Conservation (phyloP, 2,797 vertebrate genomes). For the Salmo trutta region DNA sequence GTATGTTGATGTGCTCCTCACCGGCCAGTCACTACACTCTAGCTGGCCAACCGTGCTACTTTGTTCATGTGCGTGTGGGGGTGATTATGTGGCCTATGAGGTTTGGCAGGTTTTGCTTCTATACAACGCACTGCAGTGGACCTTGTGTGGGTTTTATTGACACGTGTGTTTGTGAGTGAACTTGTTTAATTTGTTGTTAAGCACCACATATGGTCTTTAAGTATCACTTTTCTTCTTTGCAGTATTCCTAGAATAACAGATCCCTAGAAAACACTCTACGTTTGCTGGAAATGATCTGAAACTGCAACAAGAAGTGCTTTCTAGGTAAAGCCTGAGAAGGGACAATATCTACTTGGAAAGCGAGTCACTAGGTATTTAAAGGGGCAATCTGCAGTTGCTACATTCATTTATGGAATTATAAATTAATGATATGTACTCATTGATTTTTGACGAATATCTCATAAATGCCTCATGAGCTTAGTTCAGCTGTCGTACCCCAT, state of each 20-base stretch:
- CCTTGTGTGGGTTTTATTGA: conserved; percentile 40
- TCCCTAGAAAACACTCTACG: conserved; percentile 68
- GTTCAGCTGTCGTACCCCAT: too few species aligned
- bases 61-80: background rate
- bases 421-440: background rate
- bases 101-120: conserved; percentile 40
- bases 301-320: conserved; percentile 41
- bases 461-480: too few species aligned
- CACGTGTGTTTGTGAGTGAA: conserved; percentile 58
- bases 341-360: conserved; percentile 40
- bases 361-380: conserved; percentile 3
- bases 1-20: conserved; percentile 15
- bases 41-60: background rate
- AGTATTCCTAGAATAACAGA: conserved; percentile 57
- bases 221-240: conserved; percentile 55
- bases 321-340: conserved; percentile 61
- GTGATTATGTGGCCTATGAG: conserved; percentile 34
- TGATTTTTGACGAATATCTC: background rate
- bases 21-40: background rate
- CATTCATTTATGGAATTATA: background rate
- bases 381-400: background rate
- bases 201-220: conserved; percentile 36
- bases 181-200: conserved; percentile 48
- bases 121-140: conserved; percentile 25
- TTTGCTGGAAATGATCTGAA: conserved; percentile 53